Evolutionary conservation across 2,888 invertebrate genomes (phyloP), one percentile per base, ranked within the genome.

Genomic region (Formica aserva): DNA sequence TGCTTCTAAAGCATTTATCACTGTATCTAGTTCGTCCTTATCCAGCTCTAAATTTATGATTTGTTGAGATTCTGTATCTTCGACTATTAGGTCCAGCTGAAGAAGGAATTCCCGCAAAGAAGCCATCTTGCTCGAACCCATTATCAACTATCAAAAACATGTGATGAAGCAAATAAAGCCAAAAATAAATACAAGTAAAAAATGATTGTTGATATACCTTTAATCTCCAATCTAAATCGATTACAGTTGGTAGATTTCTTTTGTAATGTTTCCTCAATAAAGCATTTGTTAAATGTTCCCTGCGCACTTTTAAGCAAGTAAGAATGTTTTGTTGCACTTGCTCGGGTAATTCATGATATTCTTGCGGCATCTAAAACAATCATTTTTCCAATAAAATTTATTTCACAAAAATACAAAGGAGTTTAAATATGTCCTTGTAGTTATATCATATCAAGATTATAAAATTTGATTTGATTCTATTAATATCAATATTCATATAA

Each of bases 191-290:
- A n/a, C 18, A 35, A 11, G 22, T 18, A 0, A 45, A 67, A 11
- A 55, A 45, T 26, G 35, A 5, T 15, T 48, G 15, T 55, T 6
- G 26, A 6, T 38, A 76, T 83, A 94, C 94, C 91, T 95, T 95
- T 48, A 96, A 87, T 92, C 95, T 95, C 96, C 96, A 96, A 90
- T 96, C 96, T 85, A 95, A 95, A 86, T 95, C 95, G 57, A 94
- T 93, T 15, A 96, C 92, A 1, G 95, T 93, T 55, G 94, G 90
- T 3, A 85, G 86, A 52, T 93, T 92, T 81, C 89, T 93, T 85
- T 93, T 94, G 0, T 95, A 92, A 41, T 87, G 82, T 62, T 93
- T 89, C 45, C 65, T 88, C n/a, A 92, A 75, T 60, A 93, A 82
- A 60, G 92, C 92, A 66, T 92, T 81, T 1, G 91, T 90, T 35